Conservation (phyloP, 2,888 invertebrate genomes). For the Hypsopygia costalis region DNA sequence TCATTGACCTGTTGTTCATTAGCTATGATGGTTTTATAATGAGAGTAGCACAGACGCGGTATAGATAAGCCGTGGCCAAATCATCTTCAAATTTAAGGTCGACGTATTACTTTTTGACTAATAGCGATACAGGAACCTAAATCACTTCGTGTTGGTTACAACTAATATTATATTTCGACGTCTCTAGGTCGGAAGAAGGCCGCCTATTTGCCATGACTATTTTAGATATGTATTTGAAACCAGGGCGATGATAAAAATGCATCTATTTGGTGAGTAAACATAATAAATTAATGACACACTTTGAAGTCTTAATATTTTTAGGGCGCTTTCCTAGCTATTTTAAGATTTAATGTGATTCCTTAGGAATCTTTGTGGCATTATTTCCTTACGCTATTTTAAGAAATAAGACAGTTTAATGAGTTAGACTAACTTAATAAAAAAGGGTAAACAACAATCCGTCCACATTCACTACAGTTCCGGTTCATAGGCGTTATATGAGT, state of each 20-base stretch:
- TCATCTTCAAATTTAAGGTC: constrained; percentile 22
- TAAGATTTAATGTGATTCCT: too few species aligned
- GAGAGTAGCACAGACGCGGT: constrained; percentile 14
- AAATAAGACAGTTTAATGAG: too few species aligned
- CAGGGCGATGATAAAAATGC: constrained; percentile 43
- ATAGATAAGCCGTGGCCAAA: constrained; percentile 13
- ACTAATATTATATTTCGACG: constrained; percentile 43
- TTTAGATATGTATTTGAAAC: constrained; percentile 48
- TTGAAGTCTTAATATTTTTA: constrained; percentile 32
- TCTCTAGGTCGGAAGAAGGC: constrained; percentile 60
- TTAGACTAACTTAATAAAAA: too few species aligned
- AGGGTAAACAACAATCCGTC: too few species aligned
- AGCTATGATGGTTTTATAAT: constrained; percentile 15
- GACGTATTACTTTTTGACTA: constrained; percentile 17
- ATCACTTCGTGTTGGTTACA: constrained; percentile 42
- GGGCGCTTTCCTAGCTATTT: not conserved
- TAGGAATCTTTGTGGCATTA: too few species aligned
- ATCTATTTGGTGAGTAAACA: constrained; percentile 54
- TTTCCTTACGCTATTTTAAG: too few species aligned
- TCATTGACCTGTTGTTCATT: constrained; percentile 16
- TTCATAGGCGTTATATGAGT: too few species aligned
- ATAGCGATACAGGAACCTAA: constrained; percentile 23
- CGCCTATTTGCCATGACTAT: constrained; percentile 54
- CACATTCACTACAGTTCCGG: too few species aligned
- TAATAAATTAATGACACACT: constrained; percentile 40